Evolutionary conservation across 2,797 vertebrate species (phyloP).

Genomic region (Apogon hyalosoma): DNA sequence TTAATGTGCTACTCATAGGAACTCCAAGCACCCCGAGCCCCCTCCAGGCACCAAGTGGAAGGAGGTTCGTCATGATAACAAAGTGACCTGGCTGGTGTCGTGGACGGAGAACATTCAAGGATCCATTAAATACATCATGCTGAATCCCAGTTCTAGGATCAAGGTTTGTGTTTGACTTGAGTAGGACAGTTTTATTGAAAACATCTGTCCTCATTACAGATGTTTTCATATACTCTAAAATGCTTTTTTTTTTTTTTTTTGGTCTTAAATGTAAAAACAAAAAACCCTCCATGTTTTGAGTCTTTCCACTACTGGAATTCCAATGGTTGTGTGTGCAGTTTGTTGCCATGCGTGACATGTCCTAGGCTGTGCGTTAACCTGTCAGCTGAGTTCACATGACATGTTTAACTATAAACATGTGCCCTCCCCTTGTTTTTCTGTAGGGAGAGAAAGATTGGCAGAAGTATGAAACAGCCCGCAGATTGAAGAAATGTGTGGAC

Average conservation of each 20-base stretch:
- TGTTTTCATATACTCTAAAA: no score
- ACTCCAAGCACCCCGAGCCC: slow-evolving; percentile 91
- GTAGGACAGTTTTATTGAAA: no score
- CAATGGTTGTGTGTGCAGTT: no score
- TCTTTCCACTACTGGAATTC: no score
- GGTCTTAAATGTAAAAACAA: no score
- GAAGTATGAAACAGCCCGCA: slow-evolving; percentile 89
- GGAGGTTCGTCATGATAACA: slow-evolving; percentile 95
- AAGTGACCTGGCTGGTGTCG: slow-evolving; percentile 96
- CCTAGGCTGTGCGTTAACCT: no score
- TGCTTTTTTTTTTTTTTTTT: no score
- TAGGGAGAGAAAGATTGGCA: slow-evolving; percentile 94
- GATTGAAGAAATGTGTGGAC: slow-evolving; percentile 86
- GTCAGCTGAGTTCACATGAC: no score
- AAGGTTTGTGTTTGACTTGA: slow-evolving; percentile 82
- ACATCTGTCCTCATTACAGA: no score
- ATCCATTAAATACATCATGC: slow-evolving; percentile 98
- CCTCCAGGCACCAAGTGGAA: slow-evolving; percentile 94
- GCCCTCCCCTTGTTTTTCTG: background rate
- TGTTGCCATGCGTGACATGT: no score
- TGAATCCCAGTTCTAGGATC: slow-evolving; percentile 96
- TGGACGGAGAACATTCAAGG: slow-evolving; percentile 99
- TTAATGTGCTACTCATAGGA: slow-evolving; percentile 72
- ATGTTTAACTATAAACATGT: no score
- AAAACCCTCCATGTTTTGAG: no score